These are phyloP conservation scores for Aphaenogaster rudis DNA, from an alignment of 1,140 invertebrate genomes.

Conservation along the genomic window DNA sequence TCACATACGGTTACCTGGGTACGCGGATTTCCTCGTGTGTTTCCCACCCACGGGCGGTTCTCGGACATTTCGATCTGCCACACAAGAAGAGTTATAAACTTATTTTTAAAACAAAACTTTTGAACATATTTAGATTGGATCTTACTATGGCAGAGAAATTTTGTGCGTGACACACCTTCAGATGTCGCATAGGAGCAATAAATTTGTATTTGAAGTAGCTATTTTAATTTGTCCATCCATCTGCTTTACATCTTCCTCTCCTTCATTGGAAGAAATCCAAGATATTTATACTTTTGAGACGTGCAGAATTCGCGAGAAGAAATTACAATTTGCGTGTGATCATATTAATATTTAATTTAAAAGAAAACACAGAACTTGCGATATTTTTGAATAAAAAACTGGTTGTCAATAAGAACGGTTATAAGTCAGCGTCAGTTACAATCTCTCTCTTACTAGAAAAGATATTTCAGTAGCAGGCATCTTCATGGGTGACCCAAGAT, in stretches of 20 bases:
- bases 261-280: slow-evolving; percentile 5
- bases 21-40: slow-evolving; percentile 68
- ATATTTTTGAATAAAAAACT: background rate
- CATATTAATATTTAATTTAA: slow-evolving; percentile 3
- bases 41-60: slow-evolving; percentile 6
- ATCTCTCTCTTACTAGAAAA: slow-evolving; percentile 21
- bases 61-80: slow-evolving; percentile 24
- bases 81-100: slow-evolving; percentile 17
- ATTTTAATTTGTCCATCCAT: slow-evolving; percentile 21
- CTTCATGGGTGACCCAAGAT: slow-evolving; percentile 31
- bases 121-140: background rate
- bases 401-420: slow-evolving; percentile 5
- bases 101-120: slow-evolving; percentile 45
- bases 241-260: background rate
- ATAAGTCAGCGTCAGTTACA: slow-evolving; percentile 31
- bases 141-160: background rate
- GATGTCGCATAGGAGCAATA: background rate
- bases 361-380: background rate
- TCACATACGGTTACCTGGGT: slow-evolving; percentile 72
- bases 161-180: background rate
- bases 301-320: background rate
- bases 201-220: background rate
- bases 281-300: slow-evolving; percentile 18
- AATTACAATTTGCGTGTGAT: background rate
- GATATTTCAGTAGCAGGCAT: slow-evolving; percentile 37